Evolutionary conservation across 2,797 vertebrate genomes (phyloP).

Genomic region (Malacoctenus gilli): DNA sequence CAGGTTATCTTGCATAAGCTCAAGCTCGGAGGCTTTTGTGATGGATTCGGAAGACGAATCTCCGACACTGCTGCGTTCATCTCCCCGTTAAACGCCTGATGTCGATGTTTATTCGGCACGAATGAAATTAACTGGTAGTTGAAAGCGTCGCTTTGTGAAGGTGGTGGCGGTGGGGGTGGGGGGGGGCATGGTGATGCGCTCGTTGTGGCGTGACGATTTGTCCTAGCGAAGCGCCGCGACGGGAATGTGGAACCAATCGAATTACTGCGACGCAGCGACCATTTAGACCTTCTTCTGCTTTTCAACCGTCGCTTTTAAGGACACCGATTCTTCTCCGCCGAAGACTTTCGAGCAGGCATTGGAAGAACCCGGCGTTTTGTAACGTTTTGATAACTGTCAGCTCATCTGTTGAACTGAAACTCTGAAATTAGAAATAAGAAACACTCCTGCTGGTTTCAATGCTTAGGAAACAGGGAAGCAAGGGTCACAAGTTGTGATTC

Average conservation of each 20-base stretch:
- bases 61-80: background rate
- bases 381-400: no score
- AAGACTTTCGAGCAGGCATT: no score
- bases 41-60: slow-evolving; percentile 7
- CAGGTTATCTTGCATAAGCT: background rate
- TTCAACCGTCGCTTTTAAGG: background rate
- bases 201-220: slow-evolving; percentile 4
- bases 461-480: no score
- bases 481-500: no score
- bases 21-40: background rate
- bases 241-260: background rate
- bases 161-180: background rate
- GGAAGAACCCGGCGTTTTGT: no score
- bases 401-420: no score
- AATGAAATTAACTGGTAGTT: no score
- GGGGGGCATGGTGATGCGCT: background rate
- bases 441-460: no score
- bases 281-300: slow-evolving; percentile 6
- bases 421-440: no score
- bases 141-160: no score
- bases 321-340: no score
- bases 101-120: no score
- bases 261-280: background rate
- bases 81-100: background rate
- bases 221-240: background rate